Evolutionary conservation across 2,888 invertebrate genomes (phyloP), one percentile per base, ranked within the genome.

Genomic region (Nephrocerus scutellatus): DNA sequence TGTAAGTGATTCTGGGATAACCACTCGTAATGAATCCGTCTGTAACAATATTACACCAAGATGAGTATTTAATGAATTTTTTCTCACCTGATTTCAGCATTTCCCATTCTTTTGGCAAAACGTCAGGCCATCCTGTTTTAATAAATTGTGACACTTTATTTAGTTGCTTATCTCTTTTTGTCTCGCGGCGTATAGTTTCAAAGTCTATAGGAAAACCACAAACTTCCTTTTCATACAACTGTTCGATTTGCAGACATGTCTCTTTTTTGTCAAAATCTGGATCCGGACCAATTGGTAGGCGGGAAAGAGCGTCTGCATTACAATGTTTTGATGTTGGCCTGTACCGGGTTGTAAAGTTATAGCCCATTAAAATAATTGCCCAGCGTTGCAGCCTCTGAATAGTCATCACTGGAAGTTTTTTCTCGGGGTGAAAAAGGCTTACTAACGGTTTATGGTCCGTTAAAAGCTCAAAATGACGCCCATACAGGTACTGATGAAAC

Each of bases 401-500:
- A 3, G 41, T 41, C 36, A 43, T 39, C n/a, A 39, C 43, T 3
- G 46, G 46, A 10, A 47, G 30, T 16, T 36, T 33, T 18, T 46
- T 47, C 4, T 24, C 24, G 4, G 44, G 44, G 21, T 40, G 37
- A 26, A 49, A 49, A 21, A 47, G 19, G 3, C 40, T 26, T 2
- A 38, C 43, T 4, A 45, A 22, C 3, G 41, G 44, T 26, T 47
- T 39, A 18, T 49, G 43, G 26, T 47, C 42, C 1, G 45, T 47
- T 8, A 32, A 30, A 13, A 47, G 25, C 19, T 43, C 43, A 15
- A 49, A 47, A 4, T 23, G 40, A 14, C 43, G 25, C 2, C 43
- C 43, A 31, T 36, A 45, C 8, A 49, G 15, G 31, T 41, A 44
- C 21, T 42, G 44, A 19, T 44, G 36, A n/a, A 47, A 43, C 4